Percentiles rank a stretch among this genome's conserved stretches.
These are phyloP conservation scores for Parotocinclus haroldoi DNA, from an alignment of 2,797 vertebrate species.

Conservation along the genomic window DNA sequence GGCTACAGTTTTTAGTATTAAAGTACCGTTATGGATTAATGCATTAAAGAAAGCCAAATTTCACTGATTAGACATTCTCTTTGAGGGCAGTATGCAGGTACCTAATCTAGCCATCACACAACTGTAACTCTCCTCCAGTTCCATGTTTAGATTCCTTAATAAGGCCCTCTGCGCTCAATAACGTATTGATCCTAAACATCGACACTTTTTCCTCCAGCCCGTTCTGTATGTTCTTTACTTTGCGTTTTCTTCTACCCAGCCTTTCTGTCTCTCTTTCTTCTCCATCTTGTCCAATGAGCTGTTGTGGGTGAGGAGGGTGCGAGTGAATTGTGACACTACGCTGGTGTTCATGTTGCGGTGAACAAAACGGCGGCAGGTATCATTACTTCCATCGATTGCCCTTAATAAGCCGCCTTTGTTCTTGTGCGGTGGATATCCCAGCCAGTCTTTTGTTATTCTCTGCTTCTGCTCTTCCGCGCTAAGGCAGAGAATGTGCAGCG, in stretches of 20 bases:
- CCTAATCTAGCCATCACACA: slow-evolving; percentile 22
- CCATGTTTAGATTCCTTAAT: slow-evolving; percentile 67
- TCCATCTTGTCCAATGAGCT: no score
- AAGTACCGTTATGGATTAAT: no score
- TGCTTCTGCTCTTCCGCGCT: slow-evolving; percentile 12
- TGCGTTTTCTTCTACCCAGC: neutral
- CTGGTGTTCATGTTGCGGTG: slow-evolving; percentile 33
- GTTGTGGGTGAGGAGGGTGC: neutral
- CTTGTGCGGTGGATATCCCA: slow-evolving; percentile 15
- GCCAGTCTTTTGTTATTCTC: slow-evolving; percentile 12
- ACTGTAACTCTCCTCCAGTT: slow-evolving; percentile 56
- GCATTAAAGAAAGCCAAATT: no score
- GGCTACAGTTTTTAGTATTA: no score
- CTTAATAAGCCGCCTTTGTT: slow-evolving; percentile 37
- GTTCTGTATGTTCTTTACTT: neutral
- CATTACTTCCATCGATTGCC: slow-evolving; percentile 27
- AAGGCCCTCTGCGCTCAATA: slow-evolving; percentile 71
- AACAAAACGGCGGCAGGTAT: slow-evolving; percentile 17
- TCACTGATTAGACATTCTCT: no score
- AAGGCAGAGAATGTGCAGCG: neutral
- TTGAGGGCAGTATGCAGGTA: no score
- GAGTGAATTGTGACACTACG: neutral
- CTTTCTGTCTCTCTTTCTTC: neutral
- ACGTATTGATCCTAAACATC: slow-evolving; percentile 60
- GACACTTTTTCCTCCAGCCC: neutral